phyloP scores from a whole-genome alignment of 92 coral and sea anemone genomes.

The Zoanthus solanderi region DNA sequence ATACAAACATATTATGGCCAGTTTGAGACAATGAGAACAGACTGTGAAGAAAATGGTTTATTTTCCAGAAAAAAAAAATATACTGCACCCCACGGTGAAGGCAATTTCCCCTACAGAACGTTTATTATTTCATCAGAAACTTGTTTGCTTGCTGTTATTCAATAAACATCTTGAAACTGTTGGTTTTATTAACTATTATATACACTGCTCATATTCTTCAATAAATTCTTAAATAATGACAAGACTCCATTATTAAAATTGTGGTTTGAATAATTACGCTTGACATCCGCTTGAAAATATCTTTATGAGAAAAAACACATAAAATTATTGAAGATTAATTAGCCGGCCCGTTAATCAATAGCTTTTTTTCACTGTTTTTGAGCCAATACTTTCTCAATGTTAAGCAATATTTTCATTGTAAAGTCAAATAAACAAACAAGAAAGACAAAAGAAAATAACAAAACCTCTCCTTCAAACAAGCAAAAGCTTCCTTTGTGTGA shows the following conservation, averaged over 20 bases:
- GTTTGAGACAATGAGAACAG: constrained; percentile 19
- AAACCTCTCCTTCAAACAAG: constrained; percentile 33
- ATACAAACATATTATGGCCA: constrained; percentile 41
- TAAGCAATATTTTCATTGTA: constrained; percentile 88
- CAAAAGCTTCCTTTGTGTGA: constrained; percentile 38
- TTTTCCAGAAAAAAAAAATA: neutral
- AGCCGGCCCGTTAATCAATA: constrained; percentile 82
- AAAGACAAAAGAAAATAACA: constrained; percentile 14
- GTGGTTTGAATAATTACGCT: constrained; percentile 72
- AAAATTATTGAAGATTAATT: constrained; percentile 77
- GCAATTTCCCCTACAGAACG: constrained; percentile 63
- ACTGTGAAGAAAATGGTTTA: constrained; percentile 29
- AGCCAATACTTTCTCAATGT: constrained; percentile 69
- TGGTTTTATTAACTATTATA: constrained; percentile 73
- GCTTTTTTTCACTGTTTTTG: constrained; percentile 64
- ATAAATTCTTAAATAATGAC: constrained; percentile 82
- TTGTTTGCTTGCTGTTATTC: constrained; percentile 49
- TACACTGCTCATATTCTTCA: constrained; percentile 74
- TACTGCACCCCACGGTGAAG: constrained; percentile 59
- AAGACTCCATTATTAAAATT: constrained; percentile 73
- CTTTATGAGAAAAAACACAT: constrained; percentile 74
- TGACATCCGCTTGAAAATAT: constrained; percentile 81
- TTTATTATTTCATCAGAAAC: constrained; percentile 62
- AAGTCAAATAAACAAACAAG: constrained; percentile 68
- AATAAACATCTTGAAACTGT: constrained; percentile 61